Percentiles rank a stretch among this genome's conserved stretches.
Evolutionary conservation across 2,888 invertebrate species (phyloP).

Genomic region (Bhutanitis thaidina): DNA sequence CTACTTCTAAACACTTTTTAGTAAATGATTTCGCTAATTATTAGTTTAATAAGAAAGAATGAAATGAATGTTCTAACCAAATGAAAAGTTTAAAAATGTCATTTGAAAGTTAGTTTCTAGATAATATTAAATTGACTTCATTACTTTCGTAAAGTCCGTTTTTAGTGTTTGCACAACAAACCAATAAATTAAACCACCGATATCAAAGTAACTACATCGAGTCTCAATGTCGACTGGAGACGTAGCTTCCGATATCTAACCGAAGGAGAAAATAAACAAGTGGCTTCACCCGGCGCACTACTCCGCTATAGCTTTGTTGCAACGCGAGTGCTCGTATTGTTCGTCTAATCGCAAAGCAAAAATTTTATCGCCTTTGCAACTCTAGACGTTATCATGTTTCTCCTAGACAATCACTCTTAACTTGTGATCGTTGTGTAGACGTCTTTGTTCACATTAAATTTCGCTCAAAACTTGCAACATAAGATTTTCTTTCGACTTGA

Average conservation of each 20-base stretch:
- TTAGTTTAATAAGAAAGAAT: too few species aligned
- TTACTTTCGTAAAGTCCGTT: not conserved
- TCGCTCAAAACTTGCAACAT: not conserved
- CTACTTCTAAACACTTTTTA: too few species aligned
- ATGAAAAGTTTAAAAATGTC: too few species aligned
- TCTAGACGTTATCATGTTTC: slow-evolving; percentile 5
- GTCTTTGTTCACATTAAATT: not conserved
- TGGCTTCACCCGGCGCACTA: slow-evolving; percentile 1
- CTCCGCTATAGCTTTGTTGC: slow-evolving; percentile 13
- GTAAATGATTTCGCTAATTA: too few species aligned
- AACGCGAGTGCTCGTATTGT: slow-evolving; percentile 1
- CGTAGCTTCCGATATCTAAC: slow-evolving; percentile 7
- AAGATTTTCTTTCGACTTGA: not conserved
- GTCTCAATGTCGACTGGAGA: slow-evolving; percentile 6
- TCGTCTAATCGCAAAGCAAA: slow-evolving; percentile 16
- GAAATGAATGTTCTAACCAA: too few species aligned
- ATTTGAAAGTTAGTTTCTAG: not conserved
- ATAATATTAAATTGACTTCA: not conserved
- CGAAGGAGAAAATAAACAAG: slow-evolving; percentile 15
- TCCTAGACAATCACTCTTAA: not conserved
- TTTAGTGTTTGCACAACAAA: slow-evolving; percentile 14
- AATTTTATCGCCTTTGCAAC: slow-evolving; percentile 7
- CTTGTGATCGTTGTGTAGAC: too few species aligned
- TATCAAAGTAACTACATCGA: slow-evolving; percentile 12
- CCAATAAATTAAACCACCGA: slow-evolving; percentile 17